Evolutionary conservation across 2,113 vertebrate species (phyloP), one percentile per base, ranked within the genome.

Genomic region (Podarcis muralis): DNA sequence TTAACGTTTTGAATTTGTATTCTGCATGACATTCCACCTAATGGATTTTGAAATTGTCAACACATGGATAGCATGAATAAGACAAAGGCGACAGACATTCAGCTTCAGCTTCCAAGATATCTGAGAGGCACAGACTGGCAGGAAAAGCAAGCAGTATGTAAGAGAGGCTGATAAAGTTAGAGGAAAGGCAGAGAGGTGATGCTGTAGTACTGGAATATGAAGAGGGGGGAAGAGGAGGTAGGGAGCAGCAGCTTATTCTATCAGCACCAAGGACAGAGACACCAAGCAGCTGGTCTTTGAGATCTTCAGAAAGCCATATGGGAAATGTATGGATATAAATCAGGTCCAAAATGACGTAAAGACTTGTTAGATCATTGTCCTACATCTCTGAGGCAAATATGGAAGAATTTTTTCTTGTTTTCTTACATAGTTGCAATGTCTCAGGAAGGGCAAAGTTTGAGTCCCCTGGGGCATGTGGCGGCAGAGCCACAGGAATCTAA

Each of bases 211-310:
- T 81, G 90, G 71, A 76, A 32, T 88, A 86, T 65, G 32, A 76
- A n/a, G 86, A 40, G 37, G 15, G 62, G 16, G 11, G 18, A 22
- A 88, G 59, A 91, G 71, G 79, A 62, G 37, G 82, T 32, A 15
- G 81, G 53, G 43, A 92, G 90, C 75, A 89, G 88, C 71, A 74
- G 92, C 89, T 83, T 87, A 71, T 87, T 65, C 89, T 93, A 20
- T 95, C 93, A 95, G 94, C 71, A 95, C 94, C 94, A 95, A 94
- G 95, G 93, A 95, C 93, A 93, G 94, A 94, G 89, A 80, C 78
- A 84, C 82, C 27, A 35, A 87, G 65, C 69, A 2, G 82, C 86
- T 92, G 88, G 85, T 93, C 93, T 81, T 53, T 66, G 32, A 92
- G 81, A 92, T 74, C 81, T 86, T 95, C 92, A 86, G 85, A 88